Base-by-base conservation (phyloP, 2,888 invertebrate species). In the Ophion ellenae region DNA sequence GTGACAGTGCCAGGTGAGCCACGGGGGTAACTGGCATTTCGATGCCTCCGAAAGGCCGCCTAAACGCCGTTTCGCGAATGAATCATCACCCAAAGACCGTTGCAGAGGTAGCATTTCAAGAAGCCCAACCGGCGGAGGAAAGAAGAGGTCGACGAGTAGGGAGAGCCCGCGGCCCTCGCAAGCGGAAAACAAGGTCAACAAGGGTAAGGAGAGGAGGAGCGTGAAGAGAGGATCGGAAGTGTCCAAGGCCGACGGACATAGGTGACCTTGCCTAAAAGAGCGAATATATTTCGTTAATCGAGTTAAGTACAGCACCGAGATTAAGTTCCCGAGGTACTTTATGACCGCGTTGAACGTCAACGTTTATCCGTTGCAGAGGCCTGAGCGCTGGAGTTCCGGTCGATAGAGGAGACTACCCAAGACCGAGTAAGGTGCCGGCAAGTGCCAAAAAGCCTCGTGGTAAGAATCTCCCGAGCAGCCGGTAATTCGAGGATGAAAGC, bases 1-100 rank as follows among this genome's bases (percentile, higher is more conserved):
- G 40, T 73, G 66, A 53, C 59, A 76, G 67, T 59, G 57, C 59
- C 47, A 77, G 76, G 76, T 77, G 66, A 77, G 76, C 36, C 66
- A 57, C 20, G 36, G 47, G 45, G 45, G 17, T 28, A 74, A 24
- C 59, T 59, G 59, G 59, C 71, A 47, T 36, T 59, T 47, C 40
- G 32, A 36, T 75, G 24, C 20, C 10, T 5, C 0, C 45, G 36
- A 69, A 32, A 32, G 11, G 40, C 6, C 40, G 40, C 0, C 45
- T n/a, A 69, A 32, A 32, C 2, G 40, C 6, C 40, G 40, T 40
- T 5, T 6, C 40, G 7, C 40, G 9, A 9, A 40, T 0, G 9
- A 36, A 24, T 14, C 11, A 47, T 47, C 47, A 14, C 0, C 10
- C 10, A 47, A 17, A 47, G 10, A 17, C 6, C 11, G 11, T 80